phyloP scores from a whole-genome alignment of 2,113 vertebrate genomes.

The Morone chrysops region DNA sequence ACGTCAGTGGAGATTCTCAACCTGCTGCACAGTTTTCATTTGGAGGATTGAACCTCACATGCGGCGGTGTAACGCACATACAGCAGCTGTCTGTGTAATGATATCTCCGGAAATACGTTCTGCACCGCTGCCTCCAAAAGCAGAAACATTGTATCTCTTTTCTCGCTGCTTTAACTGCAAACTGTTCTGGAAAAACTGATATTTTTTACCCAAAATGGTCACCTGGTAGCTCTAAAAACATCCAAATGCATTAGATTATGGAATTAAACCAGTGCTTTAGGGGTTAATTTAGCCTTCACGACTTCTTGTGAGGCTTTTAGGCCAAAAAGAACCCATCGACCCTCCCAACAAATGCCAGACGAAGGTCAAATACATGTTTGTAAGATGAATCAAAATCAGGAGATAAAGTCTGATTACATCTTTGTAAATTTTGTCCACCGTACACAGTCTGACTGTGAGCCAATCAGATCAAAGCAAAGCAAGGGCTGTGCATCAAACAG shows the following conservation, averaged over 20 bases:
- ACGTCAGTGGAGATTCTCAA: neutral
- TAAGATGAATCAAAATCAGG: neutral
- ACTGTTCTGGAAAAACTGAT: neutral
- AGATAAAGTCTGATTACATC: neutral
- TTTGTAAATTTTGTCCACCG: slow-evolving; percentile 7
- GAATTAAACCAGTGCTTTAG: neutral
- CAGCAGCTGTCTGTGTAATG: slow-evolving; percentile 15
- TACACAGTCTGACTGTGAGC: slow-evolving; percentile 15
- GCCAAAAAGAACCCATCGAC: neutral
- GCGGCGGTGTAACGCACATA: neutral
- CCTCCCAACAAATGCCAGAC: neutral
- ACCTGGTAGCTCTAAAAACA: neutral
- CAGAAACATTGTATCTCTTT: neutral
- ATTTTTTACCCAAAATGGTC: neutral
- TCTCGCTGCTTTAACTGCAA: neutral
- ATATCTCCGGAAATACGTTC: neutral
- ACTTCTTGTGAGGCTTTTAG: neutral
- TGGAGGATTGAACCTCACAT: neutral
- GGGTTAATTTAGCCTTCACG: neutral
- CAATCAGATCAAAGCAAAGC: slow-evolving; percentile 29
- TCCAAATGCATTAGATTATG: no score
- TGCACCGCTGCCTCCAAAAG: neutral
- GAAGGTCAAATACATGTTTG: neutral
- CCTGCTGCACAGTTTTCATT: slow-evolving; percentile 3
- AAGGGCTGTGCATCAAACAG: neutral